phyloP scores from a whole-genome alignment of 1,140 invertebrate genomes.

The Manduca sexta region DNA sequence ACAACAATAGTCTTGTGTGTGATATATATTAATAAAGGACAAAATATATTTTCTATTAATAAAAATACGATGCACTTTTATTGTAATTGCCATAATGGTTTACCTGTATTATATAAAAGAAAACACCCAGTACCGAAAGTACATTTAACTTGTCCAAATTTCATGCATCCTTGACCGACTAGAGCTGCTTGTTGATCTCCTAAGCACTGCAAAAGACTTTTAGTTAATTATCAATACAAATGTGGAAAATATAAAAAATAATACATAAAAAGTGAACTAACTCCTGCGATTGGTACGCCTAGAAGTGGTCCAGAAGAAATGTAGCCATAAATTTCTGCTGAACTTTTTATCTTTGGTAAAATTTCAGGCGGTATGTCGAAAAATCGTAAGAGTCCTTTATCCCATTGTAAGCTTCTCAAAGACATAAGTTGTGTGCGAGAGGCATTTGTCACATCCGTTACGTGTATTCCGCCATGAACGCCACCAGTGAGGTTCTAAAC shows the following conservation, averaged over 20 bases:
- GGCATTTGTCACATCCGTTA: conserved; percentile 98
- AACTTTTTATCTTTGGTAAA: conserved; percentile 91
- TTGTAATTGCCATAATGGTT: no score
- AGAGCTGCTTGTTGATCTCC: conserved; percentile 95
- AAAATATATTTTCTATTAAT: no score
- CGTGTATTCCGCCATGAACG: conserved; percentile 84
- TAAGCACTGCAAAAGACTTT: no score
- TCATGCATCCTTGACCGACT: conserved; percentile 93
- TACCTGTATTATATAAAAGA: conserved; percentile 93
- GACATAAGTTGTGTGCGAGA: conserved; percentile 98
- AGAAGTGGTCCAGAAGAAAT: conserved; percentile 80
- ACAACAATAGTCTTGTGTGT: no score
- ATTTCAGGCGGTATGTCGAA: conserved; percentile 90
- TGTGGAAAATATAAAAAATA: background rate
- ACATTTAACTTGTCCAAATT: conserved; percentile 92
- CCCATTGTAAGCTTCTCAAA: conserved; percentile 91
- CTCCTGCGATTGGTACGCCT: conserved; percentile 91
- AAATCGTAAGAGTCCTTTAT: conserved; percentile 87
- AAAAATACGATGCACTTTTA: no score
- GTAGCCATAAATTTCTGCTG: conserved; percentile 93
- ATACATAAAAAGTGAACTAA: conserved; percentile 52
- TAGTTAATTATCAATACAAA: conserved; percentile 32
- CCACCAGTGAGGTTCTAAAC: conserved; percentile 94
- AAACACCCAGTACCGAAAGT: conserved; percentile 98
- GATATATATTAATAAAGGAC: no score